phyloP scores from a whole-genome alignment of 2,113 vertebrate species.

The Cynoglossus semilaevis region DNA sequence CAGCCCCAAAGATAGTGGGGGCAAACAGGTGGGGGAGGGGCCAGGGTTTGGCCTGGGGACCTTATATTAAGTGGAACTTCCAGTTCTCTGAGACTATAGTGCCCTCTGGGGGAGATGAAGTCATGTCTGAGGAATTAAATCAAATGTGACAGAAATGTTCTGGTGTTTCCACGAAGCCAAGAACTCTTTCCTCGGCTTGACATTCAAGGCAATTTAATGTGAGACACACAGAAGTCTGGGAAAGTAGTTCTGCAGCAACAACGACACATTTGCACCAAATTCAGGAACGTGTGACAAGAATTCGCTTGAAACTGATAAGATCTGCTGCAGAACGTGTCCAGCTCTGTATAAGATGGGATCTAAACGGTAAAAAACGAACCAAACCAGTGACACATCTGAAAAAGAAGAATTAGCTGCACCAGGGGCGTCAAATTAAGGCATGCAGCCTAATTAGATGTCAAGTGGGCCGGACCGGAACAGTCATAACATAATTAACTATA shows the following conservation, averaged over 20 bases:
- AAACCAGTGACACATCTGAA: no score
- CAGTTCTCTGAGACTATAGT: slow-evolving; percentile 32
- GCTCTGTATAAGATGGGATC: no score
- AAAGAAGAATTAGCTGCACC: no score
- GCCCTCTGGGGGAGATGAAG: slow-evolving; percentile 48
- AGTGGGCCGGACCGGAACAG: no score
- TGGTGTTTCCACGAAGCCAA: slow-evolving; percentile 40
- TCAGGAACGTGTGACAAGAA: slow-evolving; percentile 27
- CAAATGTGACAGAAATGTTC: slow-evolving; percentile 45
- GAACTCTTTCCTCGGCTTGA: slow-evolving; percentile 47
- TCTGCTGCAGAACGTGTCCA: no score
- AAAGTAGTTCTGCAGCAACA: slow-evolving; percentile 43
- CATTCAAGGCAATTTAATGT: slow-evolving; percentile 51
- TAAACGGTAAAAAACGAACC: no score
- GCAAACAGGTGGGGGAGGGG: slow-evolving; percentile 37
- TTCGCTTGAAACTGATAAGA: no score
- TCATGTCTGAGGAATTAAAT: slow-evolving; percentile 18
- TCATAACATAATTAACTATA: no score
- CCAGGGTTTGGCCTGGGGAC: slow-evolving; percentile 54
- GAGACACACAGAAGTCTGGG: slow-evolving; percentile 16
- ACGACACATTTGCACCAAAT: slow-evolving; percentile 57
- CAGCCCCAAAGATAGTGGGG: slow-evolving; percentile 51
- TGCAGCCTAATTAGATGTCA: no score
- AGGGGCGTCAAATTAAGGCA: no score
- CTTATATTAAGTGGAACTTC: slow-evolving; percentile 19